Evolutionary conservation across 1,140 invertebrate species (phyloP), one percentile per base, ranked within the genome.

Genomic region (Zaprionus capensis): DNA sequence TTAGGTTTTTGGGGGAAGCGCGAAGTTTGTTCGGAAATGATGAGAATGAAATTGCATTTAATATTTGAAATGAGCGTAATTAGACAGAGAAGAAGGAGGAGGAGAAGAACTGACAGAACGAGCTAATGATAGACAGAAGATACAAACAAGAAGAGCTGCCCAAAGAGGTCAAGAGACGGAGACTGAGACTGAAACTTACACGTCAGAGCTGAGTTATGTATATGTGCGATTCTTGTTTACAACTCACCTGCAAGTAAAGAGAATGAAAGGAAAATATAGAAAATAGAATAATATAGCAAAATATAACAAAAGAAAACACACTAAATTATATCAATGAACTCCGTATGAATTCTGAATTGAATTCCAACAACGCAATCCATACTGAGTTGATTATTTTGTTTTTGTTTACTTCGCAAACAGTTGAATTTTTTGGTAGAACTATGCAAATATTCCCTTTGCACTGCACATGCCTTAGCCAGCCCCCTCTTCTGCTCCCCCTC

Each of bases 21-120:
- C 46, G 46, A 49, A 46, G 59, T 59, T 38, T 17, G 49, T 34
- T 86, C 80, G 80, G 84, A 90, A 88, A 88, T 78, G 84, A 87
- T 82, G 84, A 68, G 84, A 87, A 87, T 87, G 85, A 87, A 87
- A 88, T 87, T 87, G 85, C 85, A 84, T 90, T 88, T 88, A 78
- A 84, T 83, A 88, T 86, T 70, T 58, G 55, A 76, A 82, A 63
- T 62, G 49, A 70, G 71, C 68, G 82, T 79, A 82, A 86, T 86
- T 80, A 88, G 77, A 66, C 65, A 72, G 67, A 46, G 31, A 6
- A 75, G 51, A 20, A 44, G 41, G 61, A 34, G 58, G 28, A 36
- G 36, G 70, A 61, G 53, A 26, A 6, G 12, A 20, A 49, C n/a
- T 34, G 6, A 70, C 68, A 69, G 77, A 75, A 81, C 31, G 24